Percentiles rank a stretch among this genome's conserved stretches.
phyloP scores from a whole-genome alignment of 2,888 invertebrate genomes.

The Lamellibrachia satsuma region DNA sequence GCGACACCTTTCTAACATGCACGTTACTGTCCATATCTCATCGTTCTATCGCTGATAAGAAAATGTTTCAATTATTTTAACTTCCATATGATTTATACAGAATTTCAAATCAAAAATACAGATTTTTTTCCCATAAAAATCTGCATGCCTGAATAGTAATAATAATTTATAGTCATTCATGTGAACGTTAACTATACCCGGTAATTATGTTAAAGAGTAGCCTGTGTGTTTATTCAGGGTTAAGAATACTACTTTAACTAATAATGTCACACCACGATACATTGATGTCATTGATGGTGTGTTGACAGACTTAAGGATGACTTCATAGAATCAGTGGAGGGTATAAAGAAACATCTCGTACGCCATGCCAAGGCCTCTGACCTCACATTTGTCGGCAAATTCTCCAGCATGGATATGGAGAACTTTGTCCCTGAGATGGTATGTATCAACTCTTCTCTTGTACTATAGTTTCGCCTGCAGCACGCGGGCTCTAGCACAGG shows the following conservation, averaged over 20 bases:
- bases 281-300: not conserved
- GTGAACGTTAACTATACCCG: too few species aligned
- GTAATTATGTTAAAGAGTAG: not conserved
- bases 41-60: not conserved
- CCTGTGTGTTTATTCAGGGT: not conserved
- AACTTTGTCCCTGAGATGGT: slow-evolving; percentile 41
- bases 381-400: slow-evolving; percentile 87
- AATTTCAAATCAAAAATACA: too few species aligned
- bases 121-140: too few species aligned
- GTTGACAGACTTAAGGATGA: slow-evolving; percentile 78
- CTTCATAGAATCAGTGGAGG: slow-evolving; percentile 83
- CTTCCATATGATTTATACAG: not conserved
- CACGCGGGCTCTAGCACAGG: too few species aligned
- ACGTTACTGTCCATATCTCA: not conserved
- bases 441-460: not conserved
- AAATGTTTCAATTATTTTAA: not conserved
- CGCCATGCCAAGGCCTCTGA: slow-evolving; percentile 81
- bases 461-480: not conserved
- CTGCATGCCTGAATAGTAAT: too few species aligned
- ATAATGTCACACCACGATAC: not conserved
- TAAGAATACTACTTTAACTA: not conserved
- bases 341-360: slow-evolving; percentile 82
- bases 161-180: too few species aligned
- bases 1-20: slow-evolving; percentile 7
- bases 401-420: slow-evolving; percentile 61